Percentiles rank a stretch among this genome's conserved stretches.
phyloP scores from a whole-genome alignment of 2,113 vertebrate genomes.

The Lophotis ruficrista region DNA sequence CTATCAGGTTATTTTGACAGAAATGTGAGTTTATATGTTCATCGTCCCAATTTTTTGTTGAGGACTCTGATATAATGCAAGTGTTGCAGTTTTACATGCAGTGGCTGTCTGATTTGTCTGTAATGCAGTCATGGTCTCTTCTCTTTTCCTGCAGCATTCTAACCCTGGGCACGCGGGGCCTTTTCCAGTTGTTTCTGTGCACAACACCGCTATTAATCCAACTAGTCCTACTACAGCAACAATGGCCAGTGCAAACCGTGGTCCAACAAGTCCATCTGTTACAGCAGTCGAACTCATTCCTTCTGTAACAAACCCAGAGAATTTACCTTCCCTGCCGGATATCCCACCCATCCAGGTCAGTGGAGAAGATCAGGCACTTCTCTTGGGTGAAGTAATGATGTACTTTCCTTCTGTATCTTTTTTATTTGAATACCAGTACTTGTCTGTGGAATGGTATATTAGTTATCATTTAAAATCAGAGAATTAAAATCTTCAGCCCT shows the following conservation, averaged over 20 bases:
- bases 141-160: slow-evolving; percentile 86
- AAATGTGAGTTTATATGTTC: background rate
- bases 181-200: slow-evolving; percentile 94
- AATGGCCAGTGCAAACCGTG: slow-evolving; percentile 92
- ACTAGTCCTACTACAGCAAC: slow-evolving; percentile 96
- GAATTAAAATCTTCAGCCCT: background rate
- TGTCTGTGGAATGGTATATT: background rate
- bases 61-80: background rate
- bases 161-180: slow-evolving; percentile 97
- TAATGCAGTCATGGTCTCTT: background rate
- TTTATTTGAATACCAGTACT: background rate
- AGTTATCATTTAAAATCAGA: fast-evolving
- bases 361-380: background rate
- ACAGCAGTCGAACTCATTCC: slow-evolving; percentile 95
- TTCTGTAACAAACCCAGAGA: slow-evolving; percentile 97
- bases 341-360: slow-evolving; percentile 98
- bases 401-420: background rate
- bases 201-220: slow-evolving; percentile 93
- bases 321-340: slow-evolving; percentile 94
- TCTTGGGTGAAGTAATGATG: too few species aligned
- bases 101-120: background rate
- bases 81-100: background rate
- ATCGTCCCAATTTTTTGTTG: background rate
- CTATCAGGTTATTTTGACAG: background rate
- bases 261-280: slow-evolving; percentile 91